Conservation (phyloP, 2,797 vertebrate species). For the Forpus xanthops region DNA sequence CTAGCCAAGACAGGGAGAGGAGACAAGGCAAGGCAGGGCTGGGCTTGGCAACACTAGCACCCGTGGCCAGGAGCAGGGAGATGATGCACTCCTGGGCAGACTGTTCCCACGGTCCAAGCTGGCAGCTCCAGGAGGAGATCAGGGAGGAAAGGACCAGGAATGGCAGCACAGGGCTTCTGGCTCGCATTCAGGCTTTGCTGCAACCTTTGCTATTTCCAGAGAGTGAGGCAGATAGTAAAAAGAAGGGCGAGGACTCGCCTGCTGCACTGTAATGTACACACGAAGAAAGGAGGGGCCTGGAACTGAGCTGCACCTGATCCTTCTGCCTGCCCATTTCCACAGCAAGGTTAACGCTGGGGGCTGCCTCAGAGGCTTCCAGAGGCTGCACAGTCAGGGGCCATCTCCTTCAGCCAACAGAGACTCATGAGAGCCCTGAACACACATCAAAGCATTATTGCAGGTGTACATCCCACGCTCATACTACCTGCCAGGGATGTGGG, state of each 20-base stretch:
- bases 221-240: neutral
- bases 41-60: neutral
- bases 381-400: rapidly evolving
- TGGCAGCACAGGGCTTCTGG: neutral
- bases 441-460: neutral
- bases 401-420: neutral
- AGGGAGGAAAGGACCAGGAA: neutral
- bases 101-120: rapidly evolving
- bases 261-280: neutral
- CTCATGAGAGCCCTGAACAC: neutral
- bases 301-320: neutral
- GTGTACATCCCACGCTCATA: too few relatives aligned
- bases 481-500: neutral
- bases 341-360: neutral
- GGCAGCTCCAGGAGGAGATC: neutral
- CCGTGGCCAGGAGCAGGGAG: neutral
- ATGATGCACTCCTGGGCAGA: neutral
- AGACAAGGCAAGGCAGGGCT: neutral
- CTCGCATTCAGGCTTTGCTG: neutral
- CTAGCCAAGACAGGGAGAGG: rapidly evolving
- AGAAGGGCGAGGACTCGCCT: neutral
- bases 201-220: slow-evolving; percentile 34
- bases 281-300: slow-evolving; percentile 17
- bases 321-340: neutral
- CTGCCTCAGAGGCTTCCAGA: neutral